Evolutionary conservation across 1,140 invertebrate genomes (phyloP), one percentile per base, ranked within the genome.

Genomic region (Doryteuthis pealeii): DNA sequence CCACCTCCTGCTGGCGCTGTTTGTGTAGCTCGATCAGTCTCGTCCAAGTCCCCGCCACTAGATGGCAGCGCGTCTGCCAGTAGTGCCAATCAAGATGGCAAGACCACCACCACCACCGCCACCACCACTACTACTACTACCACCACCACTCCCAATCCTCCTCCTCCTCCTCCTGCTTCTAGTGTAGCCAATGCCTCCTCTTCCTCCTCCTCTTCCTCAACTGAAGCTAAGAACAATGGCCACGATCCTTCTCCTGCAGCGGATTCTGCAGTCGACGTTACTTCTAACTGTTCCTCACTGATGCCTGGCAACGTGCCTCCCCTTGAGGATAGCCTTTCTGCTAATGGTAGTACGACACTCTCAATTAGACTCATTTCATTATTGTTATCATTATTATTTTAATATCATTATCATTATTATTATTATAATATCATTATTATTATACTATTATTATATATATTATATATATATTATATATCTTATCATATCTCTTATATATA

Each of bases 321-420:
- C 18, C 32, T 68, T 14, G 66, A 68, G 66, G 66, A 68, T 26
- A 68, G 66, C 66, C 66, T 68, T 18, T 68, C 66, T 68, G 66
- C 66, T 14, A 68, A 68, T 68, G 66, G 66, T 68, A 68, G 66
- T 68, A 31, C 30, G 18, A 6, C 35, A 40, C 35, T 40, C 35
- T 40, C 66, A 68, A 68, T 33, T 31, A 68, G 32, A 18, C 10
- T 68, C 18, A 30, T 18, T 68, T 68, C 10, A 62, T 66, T 68
- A 68, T 68, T 68, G 8, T 62, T 4, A 26, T 26, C 28, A 62
- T 5, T 15, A 62, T 62, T 15, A 26, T 62, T 62, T 5, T 26
- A 54, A 54, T 14, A 54, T 40, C 4, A 40, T 40, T 10, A 40
- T 3, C 35, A 26, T 62, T 26, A 6, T 15, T 62, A 62, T 62